phyloP scores from a whole-genome alignment of 1,140 invertebrate species.

The Pseudomyrmex cubaensis region DNA sequence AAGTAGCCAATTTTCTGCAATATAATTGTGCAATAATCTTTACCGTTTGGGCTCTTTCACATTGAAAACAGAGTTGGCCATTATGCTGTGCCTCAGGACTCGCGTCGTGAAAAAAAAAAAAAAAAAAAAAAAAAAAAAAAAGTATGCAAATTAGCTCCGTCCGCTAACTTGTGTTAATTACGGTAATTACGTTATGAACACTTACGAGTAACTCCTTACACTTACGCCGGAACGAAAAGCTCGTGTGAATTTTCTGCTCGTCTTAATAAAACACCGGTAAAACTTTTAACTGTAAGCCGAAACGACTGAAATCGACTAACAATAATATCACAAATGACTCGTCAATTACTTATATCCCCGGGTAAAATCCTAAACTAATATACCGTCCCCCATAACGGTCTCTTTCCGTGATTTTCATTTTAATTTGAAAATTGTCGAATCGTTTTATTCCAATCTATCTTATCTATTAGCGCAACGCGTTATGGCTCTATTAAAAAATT shows the following conservation, averaged over 20 bases:
- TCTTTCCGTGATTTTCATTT: neutral
- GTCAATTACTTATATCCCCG: neutral
- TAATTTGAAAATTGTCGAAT: neutral
- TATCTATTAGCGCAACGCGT: neutral
- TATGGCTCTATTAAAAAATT: neutral
- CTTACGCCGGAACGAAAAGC: conserved; percentile 58
- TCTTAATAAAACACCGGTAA: conserved; percentile 36
- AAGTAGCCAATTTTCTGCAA: conserved; percentile 36
- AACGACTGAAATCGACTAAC: conserved; percentile 38
- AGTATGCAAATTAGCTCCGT: conserved; percentile 52
- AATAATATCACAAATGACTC: conserved; percentile 1
- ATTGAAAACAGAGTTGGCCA: too few species aligned
- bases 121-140: neutral
- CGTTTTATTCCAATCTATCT: conserved; percentile 18
- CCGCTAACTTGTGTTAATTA: conserved; percentile 53
- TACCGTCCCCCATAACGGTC: too few species aligned
- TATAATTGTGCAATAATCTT: conserved; percentile 32
- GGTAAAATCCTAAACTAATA: neutral
- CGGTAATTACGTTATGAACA: conserved; percentile 67
- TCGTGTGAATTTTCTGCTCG: conserved; percentile 55
- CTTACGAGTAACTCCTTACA: conserved; percentile 66
- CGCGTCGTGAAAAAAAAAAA: conserved; percentile 16
- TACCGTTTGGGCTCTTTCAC: conserved; percentile 15
- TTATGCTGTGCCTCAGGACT: too few species aligned
- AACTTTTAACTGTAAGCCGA: conserved; percentile 18